These are phyloP conservation scores for Ctenochaetus hawaiiensis DNA, from an alignment of 2,797 vertebrate species.

Conservation along the genomic window DNA sequence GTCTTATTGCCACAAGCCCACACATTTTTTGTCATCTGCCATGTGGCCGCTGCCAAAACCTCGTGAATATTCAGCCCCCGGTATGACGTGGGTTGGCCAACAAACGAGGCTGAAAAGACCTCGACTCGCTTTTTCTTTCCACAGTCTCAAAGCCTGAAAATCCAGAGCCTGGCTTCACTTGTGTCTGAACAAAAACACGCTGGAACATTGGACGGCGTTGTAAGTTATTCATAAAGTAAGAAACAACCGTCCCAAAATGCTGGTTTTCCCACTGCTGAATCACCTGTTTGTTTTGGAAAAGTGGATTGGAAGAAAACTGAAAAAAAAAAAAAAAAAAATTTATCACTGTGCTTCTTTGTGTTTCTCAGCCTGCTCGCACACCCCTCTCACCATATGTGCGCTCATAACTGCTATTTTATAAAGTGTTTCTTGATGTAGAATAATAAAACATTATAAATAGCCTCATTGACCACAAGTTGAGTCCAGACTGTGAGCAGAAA, in stretches of 20 bases:
- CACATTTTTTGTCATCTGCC: slow-evolving; percentile 58
- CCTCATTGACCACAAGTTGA: slow-evolving; percentile 22
- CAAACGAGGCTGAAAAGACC: slow-evolving; percentile 76
- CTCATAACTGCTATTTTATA: slow-evolving; percentile 55
- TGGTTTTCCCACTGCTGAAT: slow-evolving; percentile 64
- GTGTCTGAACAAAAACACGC: slow-evolving; percentile 65
- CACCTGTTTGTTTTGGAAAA: slow-evolving; percentile 82
- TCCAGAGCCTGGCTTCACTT: slow-evolving; percentile 55
- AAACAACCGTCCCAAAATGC: slow-evolving; percentile 56
- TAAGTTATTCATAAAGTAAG: slow-evolving; percentile 67
- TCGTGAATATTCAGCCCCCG: slow-evolving; percentile 51
- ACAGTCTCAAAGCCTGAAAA: slow-evolving; percentile 47
- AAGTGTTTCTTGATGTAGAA: slow-evolving; percentile 61
- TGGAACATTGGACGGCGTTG: slow-evolving; percentile 65
- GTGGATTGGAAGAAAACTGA: slow-evolving; percentile 40
- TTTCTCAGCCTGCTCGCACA: slow-evolving; percentile 19
- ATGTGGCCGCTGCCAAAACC: slow-evolving; percentile 41
- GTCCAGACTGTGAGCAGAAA: slow-evolving; percentile 37
- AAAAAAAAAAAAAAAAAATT: not conserved
- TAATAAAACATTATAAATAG: slow-evolving; percentile 60
- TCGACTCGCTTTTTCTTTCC: slow-evolving; percentile 66
- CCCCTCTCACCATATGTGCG: slow-evolving; percentile 33
- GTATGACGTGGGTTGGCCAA: slow-evolving; percentile 76
- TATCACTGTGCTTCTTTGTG: slow-evolving; percentile 63
- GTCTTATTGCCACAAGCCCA: slow-evolving; percentile 60